phyloP scores from a whole-genome alignment of 2,113 vertebrate genomes.

The Hypocryptadius cinnamomeus region DNA sequence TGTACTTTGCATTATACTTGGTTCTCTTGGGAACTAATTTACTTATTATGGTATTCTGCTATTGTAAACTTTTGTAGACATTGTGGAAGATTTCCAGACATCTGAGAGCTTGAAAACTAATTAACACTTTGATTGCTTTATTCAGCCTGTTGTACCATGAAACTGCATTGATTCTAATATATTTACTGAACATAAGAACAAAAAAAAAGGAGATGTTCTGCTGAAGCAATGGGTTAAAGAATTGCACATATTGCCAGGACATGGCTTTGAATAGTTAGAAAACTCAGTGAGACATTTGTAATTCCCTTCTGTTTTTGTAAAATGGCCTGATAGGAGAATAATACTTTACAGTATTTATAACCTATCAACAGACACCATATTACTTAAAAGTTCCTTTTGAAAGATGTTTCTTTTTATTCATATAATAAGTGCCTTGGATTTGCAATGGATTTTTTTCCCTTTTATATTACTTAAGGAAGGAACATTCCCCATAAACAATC shows the following conservation, averaged over 20 bases:
- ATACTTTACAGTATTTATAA: slow-evolving; percentile 29
- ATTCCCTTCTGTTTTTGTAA: not conserved
- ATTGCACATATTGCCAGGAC: not conserved
- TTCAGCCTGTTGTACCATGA: not conserved
- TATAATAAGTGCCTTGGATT: not conserved
- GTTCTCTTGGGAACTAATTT: not conserved
- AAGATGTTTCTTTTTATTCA: not conserved
- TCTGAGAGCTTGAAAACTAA: not conserved
- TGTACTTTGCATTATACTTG: not conserved
- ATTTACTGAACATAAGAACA: not conserved
- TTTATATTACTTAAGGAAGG: not conserved
- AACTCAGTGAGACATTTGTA: not conserved
- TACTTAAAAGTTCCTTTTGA: not conserved
- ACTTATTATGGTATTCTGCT: not conserved
- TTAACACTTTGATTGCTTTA: not conserved
- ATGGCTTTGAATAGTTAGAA: not conserved
- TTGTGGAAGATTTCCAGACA: not conserved
- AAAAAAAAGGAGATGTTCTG: not conserved
- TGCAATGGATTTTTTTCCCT: not conserved
- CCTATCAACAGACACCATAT: not conserved
- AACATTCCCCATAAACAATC: slow-evolving; percentile 30
- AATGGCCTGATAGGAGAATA: not conserved
- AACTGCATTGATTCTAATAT: not conserved
- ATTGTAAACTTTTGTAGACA: not conserved
- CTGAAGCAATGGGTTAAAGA: not conserved